These are phyloP conservation scores for Karalla daura DNA, from an alignment of 2,797 vertebrate genomes.

Conservation along the genomic window DNA sequence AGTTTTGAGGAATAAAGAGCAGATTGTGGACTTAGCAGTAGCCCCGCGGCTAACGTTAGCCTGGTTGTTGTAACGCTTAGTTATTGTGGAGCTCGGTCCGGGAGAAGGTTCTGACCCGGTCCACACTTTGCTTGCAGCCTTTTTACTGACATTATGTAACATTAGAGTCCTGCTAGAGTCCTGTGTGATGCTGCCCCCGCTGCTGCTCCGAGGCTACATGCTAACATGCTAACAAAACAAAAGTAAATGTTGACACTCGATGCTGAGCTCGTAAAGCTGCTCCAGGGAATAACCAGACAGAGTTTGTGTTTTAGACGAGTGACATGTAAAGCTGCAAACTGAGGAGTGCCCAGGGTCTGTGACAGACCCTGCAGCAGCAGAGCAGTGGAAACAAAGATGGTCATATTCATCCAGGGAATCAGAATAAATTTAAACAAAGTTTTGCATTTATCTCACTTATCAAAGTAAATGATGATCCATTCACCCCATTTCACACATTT, in stretches of 20 bases:
- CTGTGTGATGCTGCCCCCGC: background rate
- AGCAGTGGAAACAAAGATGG: too few relatives aligned
- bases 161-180: background rate
- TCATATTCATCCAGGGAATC: too few relatives aligned
- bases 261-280: too few relatives aligned
- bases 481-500: too few relatives aligned
- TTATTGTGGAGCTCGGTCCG: too few relatives aligned
- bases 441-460: too few relatives aligned
- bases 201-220: slow-evolving; percentile 21
- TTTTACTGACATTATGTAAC: fast-evolving
- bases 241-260: too few relatives aligned
- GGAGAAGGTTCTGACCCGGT: too few relatives aligned
- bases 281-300: too few relatives aligned
- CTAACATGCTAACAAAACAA: slow-evolving; percentile 5
- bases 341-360: background rate
- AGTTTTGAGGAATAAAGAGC: fast-evolving
- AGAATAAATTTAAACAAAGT: too few relatives aligned
- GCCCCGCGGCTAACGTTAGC: slow-evolving; percentile 33
- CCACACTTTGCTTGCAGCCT: too few relatives aligned
- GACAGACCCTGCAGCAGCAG: background rate
- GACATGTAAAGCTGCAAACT: background rate
- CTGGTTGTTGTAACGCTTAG: slow-evolving; percentile 52
- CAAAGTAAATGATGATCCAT: too few relatives aligned
- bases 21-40: slow-evolving; percentile 16
- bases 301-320: background rate